Evolutionary conservation across 2,113 vertebrate species (phyloP).

Genomic region (Nannobrachium achirus): DNA sequence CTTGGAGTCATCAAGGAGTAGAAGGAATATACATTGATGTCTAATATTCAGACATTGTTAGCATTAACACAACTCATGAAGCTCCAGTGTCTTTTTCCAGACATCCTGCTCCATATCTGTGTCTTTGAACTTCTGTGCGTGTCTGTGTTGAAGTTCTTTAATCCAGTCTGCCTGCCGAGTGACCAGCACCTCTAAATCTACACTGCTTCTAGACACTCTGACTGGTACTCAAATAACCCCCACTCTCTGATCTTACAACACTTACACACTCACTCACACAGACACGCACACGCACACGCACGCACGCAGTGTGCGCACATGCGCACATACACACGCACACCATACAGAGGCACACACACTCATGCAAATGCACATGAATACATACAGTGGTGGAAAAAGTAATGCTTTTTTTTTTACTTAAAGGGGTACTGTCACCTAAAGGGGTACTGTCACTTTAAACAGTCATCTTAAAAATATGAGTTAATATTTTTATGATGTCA

Average conservation of each 20-base stretch:
- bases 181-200: constrained; percentile 67
- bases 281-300: constrained; percentile 10
- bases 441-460: too few species aligned
- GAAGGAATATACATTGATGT: neutral
- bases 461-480: too few species aligned
- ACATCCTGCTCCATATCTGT: constrained; percentile 26
- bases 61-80: constrained; percentile 4
- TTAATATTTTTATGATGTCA: too few species aligned
- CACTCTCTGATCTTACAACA: constrained; percentile 53
- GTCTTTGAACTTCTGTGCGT: constrained; percentile 66
- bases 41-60: neutral
- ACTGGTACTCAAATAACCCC: constrained; percentile 53
- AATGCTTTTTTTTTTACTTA: too few species aligned
- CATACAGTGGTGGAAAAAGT: too few species aligned
- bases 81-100: constrained; percentile 20
- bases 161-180: constrained; percentile 61
- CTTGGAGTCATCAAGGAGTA: too few species aligned
- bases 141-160: constrained; percentile 67
- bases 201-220: constrained; percentile 51
- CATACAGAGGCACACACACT: neutral
- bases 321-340: neutral
- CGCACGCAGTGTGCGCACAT: neutral
- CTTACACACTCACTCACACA: constrained; percentile 11
- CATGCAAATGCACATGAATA: too few species aligned
- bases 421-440: too few species aligned